Conservation (phyloP, 2,797 vertebrate genomes). For the Apogon talboti region DNA sequence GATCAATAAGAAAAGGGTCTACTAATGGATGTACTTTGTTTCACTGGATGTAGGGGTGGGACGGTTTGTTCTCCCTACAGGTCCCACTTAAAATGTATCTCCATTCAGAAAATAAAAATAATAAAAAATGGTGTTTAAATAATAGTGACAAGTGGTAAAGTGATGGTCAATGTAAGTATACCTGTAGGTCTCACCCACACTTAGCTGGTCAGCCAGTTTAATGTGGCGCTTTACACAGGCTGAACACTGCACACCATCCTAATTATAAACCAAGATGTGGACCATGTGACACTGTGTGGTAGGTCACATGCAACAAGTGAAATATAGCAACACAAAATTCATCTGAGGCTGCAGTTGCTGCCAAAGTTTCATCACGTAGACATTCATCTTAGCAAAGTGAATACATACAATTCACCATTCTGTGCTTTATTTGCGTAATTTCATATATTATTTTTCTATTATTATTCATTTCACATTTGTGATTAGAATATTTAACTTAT, state of each 20-base stretch:
- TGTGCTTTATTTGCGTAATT: conserved; percentile 6
- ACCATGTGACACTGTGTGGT: too few relatives aligned
- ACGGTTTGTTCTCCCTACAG: conserved; percentile 33
- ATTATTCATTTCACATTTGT: too few relatives aligned
- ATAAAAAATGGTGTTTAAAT: conserved; percentile 15
- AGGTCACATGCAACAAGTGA: too few relatives aligned
- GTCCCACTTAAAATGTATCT: conserved; percentile 37
- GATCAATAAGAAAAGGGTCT: conserved; percentile 77
- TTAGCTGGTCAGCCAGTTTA: too few relatives aligned
- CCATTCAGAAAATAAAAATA: conserved; percentile 24
- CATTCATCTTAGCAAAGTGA: too few relatives aligned
- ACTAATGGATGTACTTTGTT: conserved; percentile 79
- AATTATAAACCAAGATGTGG: too few relatives aligned
- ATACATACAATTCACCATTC: too few relatives aligned
- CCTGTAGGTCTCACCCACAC: background rate
- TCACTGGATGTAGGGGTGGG: conserved; percentile 62
- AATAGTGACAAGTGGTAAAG: conserved; percentile 6
- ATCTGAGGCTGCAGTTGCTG: background rate
- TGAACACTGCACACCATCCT: too few relatives aligned
- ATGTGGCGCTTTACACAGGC: too few relatives aligned
- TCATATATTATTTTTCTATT: background rate
- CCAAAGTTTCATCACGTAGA: background rate
- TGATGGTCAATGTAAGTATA: background rate
- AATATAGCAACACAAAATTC: too few relatives aligned
- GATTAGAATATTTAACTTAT: background rate